A percentile compares a stretch with the other conserved stretches of the same genome.
Conservation (phyloP, 2,113 vertebrate species). For the Physeter macrocephalus region DNA sequence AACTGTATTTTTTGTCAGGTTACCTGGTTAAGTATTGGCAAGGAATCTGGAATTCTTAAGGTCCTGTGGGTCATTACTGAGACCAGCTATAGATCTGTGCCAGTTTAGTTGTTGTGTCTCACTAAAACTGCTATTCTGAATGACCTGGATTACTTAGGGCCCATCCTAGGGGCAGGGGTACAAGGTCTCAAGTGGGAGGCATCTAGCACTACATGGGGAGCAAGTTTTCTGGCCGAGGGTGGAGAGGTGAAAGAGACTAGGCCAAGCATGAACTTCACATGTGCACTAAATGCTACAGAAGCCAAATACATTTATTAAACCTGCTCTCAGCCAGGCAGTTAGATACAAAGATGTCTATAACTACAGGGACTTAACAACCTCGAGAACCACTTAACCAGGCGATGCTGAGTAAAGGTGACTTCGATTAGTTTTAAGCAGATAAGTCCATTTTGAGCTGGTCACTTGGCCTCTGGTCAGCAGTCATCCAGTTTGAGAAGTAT, state of each 20-base stretch:
- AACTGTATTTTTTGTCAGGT: not conserved
- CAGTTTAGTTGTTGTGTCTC: not conserved
- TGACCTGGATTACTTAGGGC: not conserved
- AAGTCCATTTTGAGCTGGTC: not conserved
- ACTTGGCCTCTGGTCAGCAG: not conserved
- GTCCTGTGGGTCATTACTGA: not conserved
- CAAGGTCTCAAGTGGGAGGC: not conserved
- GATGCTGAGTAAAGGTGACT: not conserved
- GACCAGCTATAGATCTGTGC: not conserved
- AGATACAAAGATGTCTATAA: not conserved
- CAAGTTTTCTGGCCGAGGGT: not conserved
- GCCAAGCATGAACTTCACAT: not conserved
- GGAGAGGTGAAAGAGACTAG: not conserved
- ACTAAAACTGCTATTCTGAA: not conserved
- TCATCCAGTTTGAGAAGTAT: not conserved
- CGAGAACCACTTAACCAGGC: not conserved
- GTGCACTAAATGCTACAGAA: not conserved
- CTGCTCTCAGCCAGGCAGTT: not conserved
- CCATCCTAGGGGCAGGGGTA: not conserved
- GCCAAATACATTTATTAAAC: constrained; percentile 16
- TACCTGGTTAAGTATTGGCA: not conserved
- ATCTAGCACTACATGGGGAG: not conserved
- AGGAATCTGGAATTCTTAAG: not conserved
- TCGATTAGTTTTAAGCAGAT: not conserved
- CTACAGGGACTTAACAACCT: not conserved